phyloP scores from a whole-genome alignment of 1,140 invertebrate species.

The Hycleus phaleratus region DNA sequence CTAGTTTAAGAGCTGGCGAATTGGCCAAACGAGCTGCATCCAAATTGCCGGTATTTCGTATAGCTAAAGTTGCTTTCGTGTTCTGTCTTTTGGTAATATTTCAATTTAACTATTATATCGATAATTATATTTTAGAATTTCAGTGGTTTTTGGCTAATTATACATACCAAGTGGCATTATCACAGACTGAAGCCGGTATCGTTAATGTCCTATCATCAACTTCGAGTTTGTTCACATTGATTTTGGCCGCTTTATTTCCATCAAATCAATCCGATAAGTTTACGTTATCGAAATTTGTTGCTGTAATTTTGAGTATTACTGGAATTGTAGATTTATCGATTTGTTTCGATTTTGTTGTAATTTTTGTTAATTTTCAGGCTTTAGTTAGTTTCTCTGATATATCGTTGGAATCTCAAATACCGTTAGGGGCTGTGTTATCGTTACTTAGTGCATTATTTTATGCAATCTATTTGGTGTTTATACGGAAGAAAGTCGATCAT shows the following conservation, averaged over 20 bases:
- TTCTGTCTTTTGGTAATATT: constrained; percentile 68
- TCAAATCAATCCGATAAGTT: constrained; percentile 68
- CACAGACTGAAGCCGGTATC: constrained; percentile 59
- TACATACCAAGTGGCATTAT: constrained; percentile 70
- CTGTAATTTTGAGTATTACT: constrained; percentile 67
- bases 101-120: not conserved
- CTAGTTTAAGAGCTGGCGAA: constrained; percentile 65
- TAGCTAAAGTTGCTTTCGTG: constrained; percentile 64
- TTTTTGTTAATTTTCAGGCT: constrained; percentile 43
- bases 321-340: constrained; percentile 57
- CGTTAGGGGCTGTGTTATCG: constrained; percentile 65
- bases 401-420: constrained; percentile 50
- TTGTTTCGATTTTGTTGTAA: not conserved
- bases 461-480: constrained; percentile 74
- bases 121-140: constrained; percentile 31
- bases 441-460: constrained; percentile 78
- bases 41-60: constrained; percentile 60
- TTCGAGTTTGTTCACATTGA: constrained; percentile 75
- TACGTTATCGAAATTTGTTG: constrained; percentile 72
- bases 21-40: constrained; percentile 57
- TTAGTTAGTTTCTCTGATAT: constrained; percentile 66
- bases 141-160: constrained; percentile 81
- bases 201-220: constrained; percentile 77
- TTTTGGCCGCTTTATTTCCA: constrained; percentile 74
- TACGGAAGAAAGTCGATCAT: constrained; percentile 71